These are phyloP conservation scores for Sardina pilchardus DNA, from an alignment of 2,113 vertebrate genomes.

Conservation along the genomic window DNA sequence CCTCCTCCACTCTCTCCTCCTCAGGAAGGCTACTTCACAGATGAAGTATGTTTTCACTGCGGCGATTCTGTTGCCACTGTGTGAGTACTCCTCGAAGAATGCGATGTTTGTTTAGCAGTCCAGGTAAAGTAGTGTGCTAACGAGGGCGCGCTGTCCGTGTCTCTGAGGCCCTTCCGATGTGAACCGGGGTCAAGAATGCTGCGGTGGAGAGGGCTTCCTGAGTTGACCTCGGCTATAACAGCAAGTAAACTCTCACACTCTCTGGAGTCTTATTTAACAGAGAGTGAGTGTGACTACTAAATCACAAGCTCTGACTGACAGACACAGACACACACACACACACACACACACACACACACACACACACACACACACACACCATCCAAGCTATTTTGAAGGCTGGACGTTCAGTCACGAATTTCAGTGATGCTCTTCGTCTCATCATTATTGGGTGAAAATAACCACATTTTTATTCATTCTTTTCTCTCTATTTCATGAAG, in stretches of 20 bases:
- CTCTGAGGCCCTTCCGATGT: neutral
- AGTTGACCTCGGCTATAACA: neutral
- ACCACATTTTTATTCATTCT: neutral
- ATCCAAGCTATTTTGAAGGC: neutral
- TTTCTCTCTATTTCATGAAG: slow-evolving; percentile 30
- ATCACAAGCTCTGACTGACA: neutral
- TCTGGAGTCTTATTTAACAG: neutral
- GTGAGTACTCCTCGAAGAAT: neutral
- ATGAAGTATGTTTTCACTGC: neutral
- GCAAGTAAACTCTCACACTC: neutral
- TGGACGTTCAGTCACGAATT: neutral
- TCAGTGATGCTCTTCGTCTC: neutral
- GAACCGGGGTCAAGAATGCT: slow-evolving; percentile 11
- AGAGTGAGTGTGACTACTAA: neutral
- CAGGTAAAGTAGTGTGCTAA: neutral
- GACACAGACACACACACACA: neutral
- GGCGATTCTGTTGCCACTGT: neutral
- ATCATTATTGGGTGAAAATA: neutral
- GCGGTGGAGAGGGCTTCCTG: neutral
- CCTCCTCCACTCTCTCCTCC: neutral
- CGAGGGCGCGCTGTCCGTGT: neutral
- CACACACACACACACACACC: neutral
- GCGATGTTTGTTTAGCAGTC: neutral
- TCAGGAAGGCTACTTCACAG: neutral
- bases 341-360: neutral